phyloP scores from a whole-genome alignment of 2,888 invertebrate species.

The Drosophila nigritarsus region DNA sequence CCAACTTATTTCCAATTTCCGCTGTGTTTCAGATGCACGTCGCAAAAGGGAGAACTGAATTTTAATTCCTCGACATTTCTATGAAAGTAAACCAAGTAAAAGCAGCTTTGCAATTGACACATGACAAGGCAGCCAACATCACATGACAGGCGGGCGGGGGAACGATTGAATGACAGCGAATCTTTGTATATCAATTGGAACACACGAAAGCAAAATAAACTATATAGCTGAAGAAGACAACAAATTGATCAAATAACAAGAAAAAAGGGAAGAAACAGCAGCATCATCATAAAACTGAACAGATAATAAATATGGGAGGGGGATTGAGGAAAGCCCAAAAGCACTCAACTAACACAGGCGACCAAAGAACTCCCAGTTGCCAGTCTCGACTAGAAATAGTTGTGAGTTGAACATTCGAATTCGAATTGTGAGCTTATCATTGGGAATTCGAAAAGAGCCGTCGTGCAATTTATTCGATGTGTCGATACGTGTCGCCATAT shows the following conservation, averaged over 20 bases:
- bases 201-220: slow-evolving; percentile 70
- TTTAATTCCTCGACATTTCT: slow-evolving; percentile 59
- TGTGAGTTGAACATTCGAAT: slow-evolving; percentile 3
- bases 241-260: slow-evolving; percentile 72
- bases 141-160: slow-evolving; percentile 2
- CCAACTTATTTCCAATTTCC: slow-evolving; percentile 68
- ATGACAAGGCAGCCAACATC: slow-evolving; percentile 54
- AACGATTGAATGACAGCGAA: neutral
- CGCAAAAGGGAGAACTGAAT: slow-evolving; percentile 62
- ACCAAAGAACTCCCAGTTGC: slow-evolving; percentile 43
- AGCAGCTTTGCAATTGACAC: slow-evolving; percentile 72
- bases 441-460: slow-evolving; percentile 60
- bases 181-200: slow-evolving; percentile 64
- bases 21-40: slow-evolving; percentile 56
- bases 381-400: slow-evolving; percentile 11
- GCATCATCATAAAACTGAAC: slow-evolving; percentile 67
- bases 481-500: slow-evolving; percentile 64
- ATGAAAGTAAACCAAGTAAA: slow-evolving; percentile 1
- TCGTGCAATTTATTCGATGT: slow-evolving; percentile 72
- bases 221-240: slow-evolving; percentile 67
- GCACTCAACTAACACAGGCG: slow-evolving; percentile 65
- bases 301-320: neutral
- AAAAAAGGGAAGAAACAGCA: slow-evolving; percentile 28
- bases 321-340: slow-evolving; percentile 48
- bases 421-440: slow-evolving; percentile 61